Conservation (phyloP, 2,888 invertebrate species). For the Marronus borbonicus region DNA sequence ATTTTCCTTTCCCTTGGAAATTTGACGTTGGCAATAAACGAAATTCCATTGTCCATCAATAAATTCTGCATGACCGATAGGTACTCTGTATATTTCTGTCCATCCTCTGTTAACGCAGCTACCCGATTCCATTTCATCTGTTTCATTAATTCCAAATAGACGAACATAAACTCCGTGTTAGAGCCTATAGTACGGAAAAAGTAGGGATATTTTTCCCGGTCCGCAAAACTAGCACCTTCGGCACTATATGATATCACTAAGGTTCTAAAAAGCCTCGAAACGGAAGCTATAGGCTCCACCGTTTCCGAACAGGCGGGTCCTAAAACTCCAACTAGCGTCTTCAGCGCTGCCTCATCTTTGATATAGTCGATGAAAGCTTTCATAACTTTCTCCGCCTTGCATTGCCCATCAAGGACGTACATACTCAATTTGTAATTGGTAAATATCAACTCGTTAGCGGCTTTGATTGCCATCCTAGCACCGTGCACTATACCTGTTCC, state of each 20-base stretch:
- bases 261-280: slow-evolving; percentile 81
- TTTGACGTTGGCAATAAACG: slow-evolving; percentile 79
- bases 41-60: slow-evolving; percentile 76
- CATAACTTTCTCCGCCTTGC: slow-evolving; percentile 82
- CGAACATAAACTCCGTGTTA: slow-evolving; percentile 80
- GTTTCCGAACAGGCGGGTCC: slow-evolving; percentile 89
- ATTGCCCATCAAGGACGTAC: slow-evolving; percentile 77
- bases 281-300: slow-evolving; percentile 84
- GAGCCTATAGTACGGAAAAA: slow-evolving; percentile 88
- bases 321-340: slow-evolving; percentile 79
- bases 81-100: slow-evolving; percentile 85
- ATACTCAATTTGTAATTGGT: slow-evolving; percentile 76
- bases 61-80: slow-evolving; percentile 80
- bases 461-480: slow-evolving; percentile 76
- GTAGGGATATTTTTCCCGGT: slow-evolving; percentile 81
- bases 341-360: slow-evolving; percentile 70
- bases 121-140: slow-evolving; percentile 79
- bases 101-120: slow-evolving; percentile 85
- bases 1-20: slow-evolving; percentile 74
- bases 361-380: slow-evolving; percentile 83
- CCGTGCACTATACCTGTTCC: slow-evolving; percentile 77
- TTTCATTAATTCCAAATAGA: slow-evolving; percentile 77
- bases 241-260: slow-evolving; percentile 86
- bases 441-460: slow-evolving; percentile 73
- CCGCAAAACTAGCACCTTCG: slow-evolving; percentile 81